These are phyloP conservation scores for Callocephalon fimbriatum DNA, from an alignment of 2,113 vertebrate genomes.

Conservation along the genomic window DNA sequence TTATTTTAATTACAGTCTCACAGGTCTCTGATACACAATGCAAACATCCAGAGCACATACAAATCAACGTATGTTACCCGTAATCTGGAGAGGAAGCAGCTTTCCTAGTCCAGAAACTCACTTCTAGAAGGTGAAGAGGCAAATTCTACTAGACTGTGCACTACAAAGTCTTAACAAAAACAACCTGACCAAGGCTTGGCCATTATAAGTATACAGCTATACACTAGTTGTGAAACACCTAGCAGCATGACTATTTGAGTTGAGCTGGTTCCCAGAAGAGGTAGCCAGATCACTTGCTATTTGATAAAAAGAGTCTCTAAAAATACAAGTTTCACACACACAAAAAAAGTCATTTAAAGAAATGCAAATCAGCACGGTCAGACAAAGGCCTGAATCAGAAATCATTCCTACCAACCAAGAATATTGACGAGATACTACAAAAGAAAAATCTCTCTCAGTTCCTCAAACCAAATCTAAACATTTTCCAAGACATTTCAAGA, in stretches of 20 bases:
- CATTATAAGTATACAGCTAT: fast-evolving
- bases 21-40: not conserved
- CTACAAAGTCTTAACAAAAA: not conserved
- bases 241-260: not conserved
- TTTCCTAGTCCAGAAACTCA: not conserved
- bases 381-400: not conserved
- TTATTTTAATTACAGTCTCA: not conserved
- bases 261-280: not conserved
- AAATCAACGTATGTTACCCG: not conserved
- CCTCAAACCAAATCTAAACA: not conserved
- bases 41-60: not conserved
- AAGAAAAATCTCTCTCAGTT: not conserved
- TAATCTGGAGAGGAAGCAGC: not conserved
- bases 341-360: not conserved
- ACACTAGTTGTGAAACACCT: not conserved
- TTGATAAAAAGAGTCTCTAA: not conserved
- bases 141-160: not conserved
- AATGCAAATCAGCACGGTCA: not conserved
- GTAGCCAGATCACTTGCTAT: not conserved
- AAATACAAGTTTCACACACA: not conserved
- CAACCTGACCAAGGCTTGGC: not conserved
- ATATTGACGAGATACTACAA: not conserved
- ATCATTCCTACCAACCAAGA: not conserved
- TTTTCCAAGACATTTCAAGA: not conserved
- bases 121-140: not conserved